Percentiles rank a stretch among this genome's conserved stretches.
These are phyloP conservation scores for Poeciliopsis retropinna DNA, from an alignment of 2,113 vertebrate species.

Conservation along the genomic window DNA sequence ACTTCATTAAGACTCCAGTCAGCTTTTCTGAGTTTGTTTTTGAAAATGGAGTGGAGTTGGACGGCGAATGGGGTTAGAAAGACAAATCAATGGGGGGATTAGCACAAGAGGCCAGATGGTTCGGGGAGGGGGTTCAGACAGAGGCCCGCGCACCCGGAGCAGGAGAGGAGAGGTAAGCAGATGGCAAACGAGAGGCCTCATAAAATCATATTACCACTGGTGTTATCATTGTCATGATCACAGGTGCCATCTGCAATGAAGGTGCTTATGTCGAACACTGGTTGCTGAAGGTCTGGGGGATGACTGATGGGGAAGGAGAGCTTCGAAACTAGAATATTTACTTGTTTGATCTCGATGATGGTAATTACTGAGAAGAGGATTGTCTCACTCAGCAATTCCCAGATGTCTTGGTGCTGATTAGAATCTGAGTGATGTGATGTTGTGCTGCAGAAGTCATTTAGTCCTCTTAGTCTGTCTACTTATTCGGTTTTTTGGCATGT, in stretches of 20 bases:
- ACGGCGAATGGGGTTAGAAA: conserved; percentile 33
- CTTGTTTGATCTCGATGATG: conserved; percentile 42
- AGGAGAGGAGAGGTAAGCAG: conserved; percentile 63
- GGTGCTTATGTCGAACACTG: conserved; percentile 58
- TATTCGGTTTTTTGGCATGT: neutral
- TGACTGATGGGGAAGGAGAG: conserved; percentile 18
- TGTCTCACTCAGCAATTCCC: conserved; percentile 18
- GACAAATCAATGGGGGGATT: conserved; percentile 50
- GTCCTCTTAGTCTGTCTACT: neutral
- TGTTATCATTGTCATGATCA: conserved; percentile 71
- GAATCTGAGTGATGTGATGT: neutral
- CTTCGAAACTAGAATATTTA: conserved; percentile 13
- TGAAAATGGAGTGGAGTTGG: neutral
- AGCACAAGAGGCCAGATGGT: conserved; percentile 71
- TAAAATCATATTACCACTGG: conserved; percentile 75
- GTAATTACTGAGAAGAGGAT: conserved; percentile 20
- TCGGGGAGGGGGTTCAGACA: conserved; percentile 54
- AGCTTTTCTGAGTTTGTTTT: neutral
- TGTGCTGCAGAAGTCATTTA: neutral
- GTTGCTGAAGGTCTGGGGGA: conserved; percentile 14
- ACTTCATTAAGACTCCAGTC: neutral
- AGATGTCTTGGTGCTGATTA: conserved; percentile 1
- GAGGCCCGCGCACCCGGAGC: conserved; percentile 53
- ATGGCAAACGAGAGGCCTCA: conserved; percentile 74
- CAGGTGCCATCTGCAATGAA: conserved; percentile 61